Conservation (phyloP, 2,888 invertebrate genomes). For the Amiota mariae region DNA sequence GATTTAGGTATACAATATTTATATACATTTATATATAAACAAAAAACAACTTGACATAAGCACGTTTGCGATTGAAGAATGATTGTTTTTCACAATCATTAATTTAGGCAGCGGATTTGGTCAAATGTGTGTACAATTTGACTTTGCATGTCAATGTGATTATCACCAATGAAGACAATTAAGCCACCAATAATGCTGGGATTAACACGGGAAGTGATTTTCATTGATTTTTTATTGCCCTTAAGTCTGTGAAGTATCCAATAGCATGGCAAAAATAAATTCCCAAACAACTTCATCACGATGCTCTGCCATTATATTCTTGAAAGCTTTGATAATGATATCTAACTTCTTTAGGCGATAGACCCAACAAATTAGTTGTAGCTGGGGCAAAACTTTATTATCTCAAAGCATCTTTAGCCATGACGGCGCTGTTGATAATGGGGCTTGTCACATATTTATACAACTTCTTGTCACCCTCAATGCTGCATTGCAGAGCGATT, state of each 20-base stretch:
- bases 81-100: too few species aligned
- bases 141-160: slow-evolving; percentile 96
- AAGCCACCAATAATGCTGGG: slow-evolving; percentile 93
- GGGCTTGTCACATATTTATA: slow-evolving; percentile 90
- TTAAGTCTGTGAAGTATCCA: slow-evolving; percentile 88
- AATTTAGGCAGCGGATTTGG: slow-evolving; percentile 82
- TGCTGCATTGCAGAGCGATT: slow-evolving; percentile 80
- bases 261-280: slow-evolving; percentile 90
- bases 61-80: background rate
- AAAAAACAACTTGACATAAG: too few species aligned
- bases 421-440: slow-evolving; percentile 85
- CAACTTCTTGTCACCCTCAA: slow-evolving; percentile 84
- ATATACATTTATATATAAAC: too few species aligned
- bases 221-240: slow-evolving; percentile 83
- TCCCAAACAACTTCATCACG: slow-evolving; percentile 94
- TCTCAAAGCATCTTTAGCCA: slow-evolving; percentile 79
- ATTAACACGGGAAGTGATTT: slow-evolving; percentile 88
- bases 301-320: slow-evolving; percentile 94
- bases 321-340: slow-evolving; percentile 88
- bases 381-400: slow-evolving; percentile 79
- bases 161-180: slow-evolving; percentile 95
- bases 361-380: slow-evolving; percentile 83
- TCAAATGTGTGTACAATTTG: slow-evolving; percentile 89
- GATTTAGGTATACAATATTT: too few species aligned
- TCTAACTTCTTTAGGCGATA: slow-evolving; percentile 85